Percentiles rank a stretch among this genome's conserved stretches.
Conservation (phyloP, 2,797 vertebrate genomes). For the Sphaeramia orbicularis region DNA sequence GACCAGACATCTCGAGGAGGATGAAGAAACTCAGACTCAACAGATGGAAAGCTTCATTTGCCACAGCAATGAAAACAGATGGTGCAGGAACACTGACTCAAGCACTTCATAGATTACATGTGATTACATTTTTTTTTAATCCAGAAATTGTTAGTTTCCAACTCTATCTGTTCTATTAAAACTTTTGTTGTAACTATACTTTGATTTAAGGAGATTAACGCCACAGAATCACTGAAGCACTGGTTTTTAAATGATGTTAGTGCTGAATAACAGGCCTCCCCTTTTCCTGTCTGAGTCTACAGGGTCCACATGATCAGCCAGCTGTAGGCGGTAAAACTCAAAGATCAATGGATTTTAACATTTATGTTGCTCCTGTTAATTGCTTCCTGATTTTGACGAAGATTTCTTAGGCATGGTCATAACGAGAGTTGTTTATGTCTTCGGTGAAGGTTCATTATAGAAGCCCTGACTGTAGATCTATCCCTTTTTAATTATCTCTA, state of each 20-base stretch:
- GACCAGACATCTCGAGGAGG: slow-evolving; percentile 46
- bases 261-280: slow-evolving; percentile 25
- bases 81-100: slow-evolving; percentile 51
- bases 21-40: slow-evolving; percentile 52
- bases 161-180: slow-evolving; percentile 4
- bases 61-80: slow-evolving; percentile 60
- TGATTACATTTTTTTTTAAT: slow-evolving; percentile 11
- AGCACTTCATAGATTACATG: slow-evolving; percentile 41
- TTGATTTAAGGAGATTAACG: slow-evolving; percentile 9
- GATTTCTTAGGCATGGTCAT: slow-evolving; percentile 54
- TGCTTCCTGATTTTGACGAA: slow-evolving; percentile 38
- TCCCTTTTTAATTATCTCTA: slow-evolving; percentile 67
- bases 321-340: slow-evolving; percentile 38
- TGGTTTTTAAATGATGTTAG: slow-evolving; percentile 23
- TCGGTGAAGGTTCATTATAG: slow-evolving; percentile 58
- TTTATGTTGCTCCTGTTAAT: slow-evolving; percentile 53
- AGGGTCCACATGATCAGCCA: slow-evolving; percentile 31
- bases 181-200: slow-evolving; percentile 5
- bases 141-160: slow-evolving; percentile 10
- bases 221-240: slow-evolving; percentile 3
- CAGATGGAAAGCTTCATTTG: slow-evolving; percentile 63
- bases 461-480: slow-evolving; percentile 45
- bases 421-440: slow-evolving; percentile 68
- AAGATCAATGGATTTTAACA: slow-evolving; percentile 59
- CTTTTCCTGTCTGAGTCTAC: slow-evolving; percentile 15